These are phyloP conservation scores for Heteromormyrus szaboi DNA, from an alignment of 2,797 vertebrate species.

Conservation along the genomic window DNA sequence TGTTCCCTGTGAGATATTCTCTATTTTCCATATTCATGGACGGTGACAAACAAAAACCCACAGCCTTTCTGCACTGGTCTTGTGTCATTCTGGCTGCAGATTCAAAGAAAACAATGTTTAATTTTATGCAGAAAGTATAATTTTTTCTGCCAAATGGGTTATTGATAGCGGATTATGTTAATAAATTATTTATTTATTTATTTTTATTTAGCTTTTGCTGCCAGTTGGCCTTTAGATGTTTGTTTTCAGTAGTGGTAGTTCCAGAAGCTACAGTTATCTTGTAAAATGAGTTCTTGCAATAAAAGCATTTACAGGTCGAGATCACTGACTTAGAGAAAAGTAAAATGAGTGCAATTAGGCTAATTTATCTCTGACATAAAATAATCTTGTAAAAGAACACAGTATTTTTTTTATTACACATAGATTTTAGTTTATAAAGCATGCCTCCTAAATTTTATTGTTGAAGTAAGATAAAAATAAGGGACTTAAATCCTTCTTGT, in stretches of 20 bases:
- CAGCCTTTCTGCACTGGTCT: background rate
- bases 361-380: slow-evolving; percentile 37
- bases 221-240: background rate
- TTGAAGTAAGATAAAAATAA: slow-evolving; percentile 23
- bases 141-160: background rate
- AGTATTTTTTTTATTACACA: slow-evolving; percentile 43
- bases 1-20: background rate
- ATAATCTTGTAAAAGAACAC: slow-evolving; percentile 28
- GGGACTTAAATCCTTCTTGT: slow-evolving; percentile 24
- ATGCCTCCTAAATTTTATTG: background rate
- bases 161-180: background rate
- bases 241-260: background rate
- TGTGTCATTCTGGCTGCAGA: background rate
- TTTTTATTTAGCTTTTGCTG: background rate
- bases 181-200: background rate
- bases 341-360: slow-evolving; percentile 38
- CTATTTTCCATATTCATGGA: background rate
- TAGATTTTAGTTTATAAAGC: slow-evolving; percentile 28
- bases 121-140: background rate
- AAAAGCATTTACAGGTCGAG: slow-evolving; percentile 10
- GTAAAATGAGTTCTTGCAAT: slow-evolving; percentile 4
- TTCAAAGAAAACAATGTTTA: background rate
- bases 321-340: slow-evolving; percentile 32
- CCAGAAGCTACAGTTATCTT: slow-evolving; percentile 12
- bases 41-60: background rate